Percentiles rank a stretch among this genome's conserved stretches.
Conservation (phyloP, 2,113 vertebrate species). For the Lanius ludovicianus region DNA sequence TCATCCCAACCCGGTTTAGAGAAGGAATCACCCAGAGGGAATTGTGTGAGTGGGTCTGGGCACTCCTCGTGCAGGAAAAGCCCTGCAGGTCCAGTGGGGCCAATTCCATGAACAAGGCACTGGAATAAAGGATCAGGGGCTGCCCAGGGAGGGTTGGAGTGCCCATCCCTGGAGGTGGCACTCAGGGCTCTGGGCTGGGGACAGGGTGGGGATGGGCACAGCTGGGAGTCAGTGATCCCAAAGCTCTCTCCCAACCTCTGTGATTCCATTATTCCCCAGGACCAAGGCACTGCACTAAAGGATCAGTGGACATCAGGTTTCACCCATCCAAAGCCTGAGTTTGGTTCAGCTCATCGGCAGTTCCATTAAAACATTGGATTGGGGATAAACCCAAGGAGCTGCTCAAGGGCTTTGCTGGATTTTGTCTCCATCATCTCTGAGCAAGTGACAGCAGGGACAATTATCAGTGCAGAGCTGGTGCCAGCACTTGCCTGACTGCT, state of each 20-base stretch:
- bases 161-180: background rate
- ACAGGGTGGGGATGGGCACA: background rate
- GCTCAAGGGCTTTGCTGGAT: background rate
- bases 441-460: background rate
- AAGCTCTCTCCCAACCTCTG: background rate
- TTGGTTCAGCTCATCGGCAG: background rate
- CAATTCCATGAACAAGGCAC: background rate
- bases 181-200: background rate
- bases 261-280: fast-evolving
- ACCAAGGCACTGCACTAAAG: background rate
- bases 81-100: background rate
- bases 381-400: background rate
- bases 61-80: background rate
- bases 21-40: background rate
- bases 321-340: background rate
- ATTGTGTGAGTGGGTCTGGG: background rate
- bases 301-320: background rate
- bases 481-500: background rate
- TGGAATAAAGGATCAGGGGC: background rate
- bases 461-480: background rate
- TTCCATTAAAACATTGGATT: background rate
- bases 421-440: background rate
- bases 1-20: background rate
- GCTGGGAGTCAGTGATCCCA: background rate
- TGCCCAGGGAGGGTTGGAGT: background rate